phyloP scores from a whole-genome alignment of 2,888 invertebrate genomes.

The Venusia cambrica region DNA sequence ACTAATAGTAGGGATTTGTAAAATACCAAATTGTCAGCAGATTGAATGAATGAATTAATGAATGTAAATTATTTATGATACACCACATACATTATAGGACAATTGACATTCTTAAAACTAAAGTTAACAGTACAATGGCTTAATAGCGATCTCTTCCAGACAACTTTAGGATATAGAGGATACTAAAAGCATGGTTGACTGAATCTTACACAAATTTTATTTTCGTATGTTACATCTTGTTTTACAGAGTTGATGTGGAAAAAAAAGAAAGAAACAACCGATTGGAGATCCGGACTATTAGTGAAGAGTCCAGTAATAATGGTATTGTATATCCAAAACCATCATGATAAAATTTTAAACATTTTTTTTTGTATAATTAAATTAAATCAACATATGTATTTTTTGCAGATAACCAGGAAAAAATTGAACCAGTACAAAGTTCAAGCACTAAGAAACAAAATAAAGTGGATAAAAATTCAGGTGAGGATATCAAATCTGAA shows the following conservation, averaged over 20 bases:
- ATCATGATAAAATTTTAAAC: not conserved
- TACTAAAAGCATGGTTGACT: too few relatives aligned
- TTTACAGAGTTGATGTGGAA: constrained; percentile 49
- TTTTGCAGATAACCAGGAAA: constrained; percentile 40
- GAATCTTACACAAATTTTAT: too few relatives aligned
- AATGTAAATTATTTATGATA: too few relatives aligned
- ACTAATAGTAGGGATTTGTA: too few relatives aligned
- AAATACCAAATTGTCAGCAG: too few relatives aligned
- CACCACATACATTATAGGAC: too few relatives aligned
- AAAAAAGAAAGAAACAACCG: constrained; percentile 45
- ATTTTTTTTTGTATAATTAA: not conserved
- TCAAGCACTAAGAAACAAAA: constrained; percentile 38
- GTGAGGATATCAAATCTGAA: constrained; percentile 57
- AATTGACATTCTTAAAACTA: too few relatives aligned
- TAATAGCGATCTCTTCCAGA: too few relatives aligned
- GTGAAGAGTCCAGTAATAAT: constrained; percentile 41
- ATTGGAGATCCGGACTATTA: constrained; percentile 45
- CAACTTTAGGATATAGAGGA: too few relatives aligned
- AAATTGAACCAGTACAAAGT: constrained; percentile 37
- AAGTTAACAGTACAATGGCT: too few relatives aligned
- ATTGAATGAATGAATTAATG: too few relatives aligned
- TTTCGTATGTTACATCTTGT: not conserved
- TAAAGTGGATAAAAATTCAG: constrained; percentile 47
- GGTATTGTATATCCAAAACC: constrained; percentile 34
- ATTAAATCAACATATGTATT: constrained; percentile 24